Base-by-base conservation (phyloP, 1,140 invertebrate species). In the Acromyrmex echinatior region DNA sequence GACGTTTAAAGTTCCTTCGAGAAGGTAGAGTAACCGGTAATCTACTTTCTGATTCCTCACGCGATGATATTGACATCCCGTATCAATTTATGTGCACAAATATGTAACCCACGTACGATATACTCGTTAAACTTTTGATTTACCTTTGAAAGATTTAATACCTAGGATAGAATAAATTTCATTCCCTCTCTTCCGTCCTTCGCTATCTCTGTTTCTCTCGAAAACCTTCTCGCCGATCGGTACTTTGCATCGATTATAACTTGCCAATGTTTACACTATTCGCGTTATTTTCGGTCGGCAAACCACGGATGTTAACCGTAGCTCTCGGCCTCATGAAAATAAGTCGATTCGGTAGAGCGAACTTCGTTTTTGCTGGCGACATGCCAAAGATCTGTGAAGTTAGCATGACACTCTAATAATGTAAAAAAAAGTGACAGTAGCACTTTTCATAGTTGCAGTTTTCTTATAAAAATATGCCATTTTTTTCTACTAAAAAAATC, bases 221-320 rank as follows among this genome's bases (percentile, higher is more conserved):
- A 35, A 63, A 62, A n/a, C 3, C 14, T 56, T 4, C 7, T 7
- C 25, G 45, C 79, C 35, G 76, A 87, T 90, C 70, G 88, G 89
- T 90, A 90, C 51, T 87, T 14, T 60, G 31, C 86, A 65, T 90
- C 74, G 80, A 90, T 90, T 90, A 81, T 90, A 90, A 88, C 77
- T 89, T 86, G 68, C 76, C 86, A 73, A 90, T 90, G 88, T 90
- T 90, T 90, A 90, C 76, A 71, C 63, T 53, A 63, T 16, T n/a
- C 60, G 45, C 77, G 89, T 90, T 90, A 90, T 90, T 90, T 90
- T 90, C 86, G 88, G 81, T 66, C 70, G 62, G 88, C 66, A 63
- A 86, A 90, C 74, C 86, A 70, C 80, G 88, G 45, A 84, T 87
- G 86, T 84, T 84, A 70, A 66, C 58, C 82, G 86, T 58, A 80